Conservation (phyloP, 2,113 vertebrate species). For the Mystacornis crossleyi region DNA sequence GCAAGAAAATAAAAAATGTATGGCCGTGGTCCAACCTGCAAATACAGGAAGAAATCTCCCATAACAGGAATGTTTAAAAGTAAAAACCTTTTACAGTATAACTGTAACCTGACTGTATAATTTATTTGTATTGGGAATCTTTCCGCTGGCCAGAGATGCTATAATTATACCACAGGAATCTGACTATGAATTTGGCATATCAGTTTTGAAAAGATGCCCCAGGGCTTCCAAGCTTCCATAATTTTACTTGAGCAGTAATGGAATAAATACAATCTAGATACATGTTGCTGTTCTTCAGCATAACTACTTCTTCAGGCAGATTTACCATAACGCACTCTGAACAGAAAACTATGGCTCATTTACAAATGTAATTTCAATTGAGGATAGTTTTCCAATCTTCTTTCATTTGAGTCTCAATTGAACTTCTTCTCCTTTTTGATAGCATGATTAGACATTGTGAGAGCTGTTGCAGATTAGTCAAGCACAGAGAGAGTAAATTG, state of each 20-base stretch:
- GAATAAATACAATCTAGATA: conserved; percentile 67
- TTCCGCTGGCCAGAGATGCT: conserved; percentile 25
- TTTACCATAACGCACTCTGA: conserved; percentile 76
- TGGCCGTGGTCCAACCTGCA: not conserved
- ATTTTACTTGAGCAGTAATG: conserved; percentile 60
- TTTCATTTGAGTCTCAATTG: conserved; percentile 86
- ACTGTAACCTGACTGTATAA: not conserved
- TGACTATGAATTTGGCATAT: conserved; percentile 41
- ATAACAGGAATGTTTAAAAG: not conserved
- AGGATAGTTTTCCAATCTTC: conserved; percentile 86
- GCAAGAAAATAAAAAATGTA: not conserved
- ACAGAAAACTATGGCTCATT: conserved; percentile 87
- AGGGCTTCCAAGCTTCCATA: conserved; percentile 35
- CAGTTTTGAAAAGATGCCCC: conserved; percentile 51
- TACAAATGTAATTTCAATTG: conserved; percentile 92
- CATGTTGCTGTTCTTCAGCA: conserved; percentile 62
- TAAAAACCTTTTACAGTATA: not conserved
- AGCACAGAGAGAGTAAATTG: conserved; percentile 92
- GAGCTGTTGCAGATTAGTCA: conserved; percentile 86
- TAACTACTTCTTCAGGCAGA: conserved; percentile 76
- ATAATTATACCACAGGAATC: conserved; percentile 35
- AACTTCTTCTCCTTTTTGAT: conserved; percentile 83
- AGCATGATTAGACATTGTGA: conserved; percentile 91
- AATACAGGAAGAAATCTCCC: not conserved
- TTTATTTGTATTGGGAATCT: conserved; percentile 32